Evolutionary conservation across 2,888 invertebrate genomes (phyloP).

Genomic region (Scaptodrosophila latifasciaeformis): DNA sequence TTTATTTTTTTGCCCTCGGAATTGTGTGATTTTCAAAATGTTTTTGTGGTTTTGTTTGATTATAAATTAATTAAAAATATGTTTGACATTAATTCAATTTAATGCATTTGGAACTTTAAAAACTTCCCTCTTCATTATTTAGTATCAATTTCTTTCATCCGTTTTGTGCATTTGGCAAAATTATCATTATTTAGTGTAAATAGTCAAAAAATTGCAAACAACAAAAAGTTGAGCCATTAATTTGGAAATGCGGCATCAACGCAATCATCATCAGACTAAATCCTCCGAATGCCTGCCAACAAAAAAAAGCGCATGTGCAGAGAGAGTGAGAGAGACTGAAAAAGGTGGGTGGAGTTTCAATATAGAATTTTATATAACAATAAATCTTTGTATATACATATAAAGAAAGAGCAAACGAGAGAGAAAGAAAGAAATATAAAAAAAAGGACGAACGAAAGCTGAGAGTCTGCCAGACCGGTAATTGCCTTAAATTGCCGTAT

Average conservation of each 20-base stretch:
- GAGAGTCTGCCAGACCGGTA: conserved; percentile 35
- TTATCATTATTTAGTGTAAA: conserved; percentile 53
- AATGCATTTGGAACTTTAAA: too few relatives aligned
- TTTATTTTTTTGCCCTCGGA: background rate
- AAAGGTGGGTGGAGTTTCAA: conserved; percentile 42
- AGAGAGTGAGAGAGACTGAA: conserved; percentile 19
- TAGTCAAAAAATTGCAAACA: conserved; percentile 38
- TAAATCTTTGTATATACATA: background rate
- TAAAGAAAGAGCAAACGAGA: conserved; percentile 11
- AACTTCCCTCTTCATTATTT: too few relatives aligned
- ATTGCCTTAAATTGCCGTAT: conserved; percentile 64
- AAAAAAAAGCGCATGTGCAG: conserved; percentile 44
- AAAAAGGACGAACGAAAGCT: too few relatives aligned
- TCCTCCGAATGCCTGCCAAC: background rate
- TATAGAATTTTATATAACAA: conserved; percentile 6
- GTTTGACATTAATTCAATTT: too few relatives aligned
- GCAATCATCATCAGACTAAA: conserved; percentile 21
- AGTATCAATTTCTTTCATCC: background rate
- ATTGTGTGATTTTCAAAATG: conserved; percentile 20
- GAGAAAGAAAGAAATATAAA: conserved; percentile 16
- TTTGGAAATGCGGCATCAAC: conserved; percentile 50
- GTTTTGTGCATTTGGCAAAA: conserved; percentile 29
- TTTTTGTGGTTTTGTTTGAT: conserved; percentile 47
- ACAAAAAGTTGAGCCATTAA: conserved; percentile 59
- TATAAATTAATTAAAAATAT: conserved; percentile 65